These are phyloP conservation scores for Progne subis DNA, from an alignment of 2,113 vertebrate genomes.

Conservation along the genomic window DNA sequence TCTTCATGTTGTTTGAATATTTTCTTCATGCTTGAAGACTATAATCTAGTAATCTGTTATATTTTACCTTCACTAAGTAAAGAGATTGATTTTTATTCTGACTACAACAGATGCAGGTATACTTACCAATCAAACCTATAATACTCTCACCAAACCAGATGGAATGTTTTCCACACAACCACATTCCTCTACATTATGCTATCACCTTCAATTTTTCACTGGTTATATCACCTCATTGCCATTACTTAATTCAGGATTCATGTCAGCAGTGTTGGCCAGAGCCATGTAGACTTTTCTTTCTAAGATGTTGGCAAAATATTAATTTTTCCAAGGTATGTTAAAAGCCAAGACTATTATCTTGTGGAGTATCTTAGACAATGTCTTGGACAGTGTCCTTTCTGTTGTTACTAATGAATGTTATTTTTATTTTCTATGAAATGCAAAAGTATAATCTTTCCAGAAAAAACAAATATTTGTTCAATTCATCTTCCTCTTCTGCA, in stretches of 20 bases:
- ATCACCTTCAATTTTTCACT: background rate
- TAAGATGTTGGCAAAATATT: background rate
- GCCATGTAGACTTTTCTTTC: background rate
- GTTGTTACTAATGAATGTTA: background rate
- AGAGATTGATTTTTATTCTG: slow-evolving; percentile 14
- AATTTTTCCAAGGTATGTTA: background rate
- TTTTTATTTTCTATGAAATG: background rate
- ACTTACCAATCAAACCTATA: background rate
- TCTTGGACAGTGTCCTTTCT: background rate
- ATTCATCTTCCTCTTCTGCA: background rate
- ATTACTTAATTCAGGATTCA: background rate
- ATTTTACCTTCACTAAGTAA: background rate
- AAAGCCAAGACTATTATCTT: background rate
- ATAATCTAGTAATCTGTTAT: background rate
- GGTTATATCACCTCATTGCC: background rate
- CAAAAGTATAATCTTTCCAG: background rate
- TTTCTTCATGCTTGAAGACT: background rate
- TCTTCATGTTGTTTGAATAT: background rate
- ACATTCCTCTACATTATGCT: background rate
- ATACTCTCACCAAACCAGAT: background rate
- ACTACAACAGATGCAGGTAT: background rate
- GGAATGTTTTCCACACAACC: background rate
- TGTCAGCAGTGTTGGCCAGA: background rate
- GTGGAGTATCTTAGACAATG: background rate
- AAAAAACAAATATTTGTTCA: background rate